Percentiles rank a stretch among this genome's conserved stretches.
phyloP scores from a whole-genome alignment of 2,888 invertebrate genomes.

The Coleophora deauratella region DNA sequence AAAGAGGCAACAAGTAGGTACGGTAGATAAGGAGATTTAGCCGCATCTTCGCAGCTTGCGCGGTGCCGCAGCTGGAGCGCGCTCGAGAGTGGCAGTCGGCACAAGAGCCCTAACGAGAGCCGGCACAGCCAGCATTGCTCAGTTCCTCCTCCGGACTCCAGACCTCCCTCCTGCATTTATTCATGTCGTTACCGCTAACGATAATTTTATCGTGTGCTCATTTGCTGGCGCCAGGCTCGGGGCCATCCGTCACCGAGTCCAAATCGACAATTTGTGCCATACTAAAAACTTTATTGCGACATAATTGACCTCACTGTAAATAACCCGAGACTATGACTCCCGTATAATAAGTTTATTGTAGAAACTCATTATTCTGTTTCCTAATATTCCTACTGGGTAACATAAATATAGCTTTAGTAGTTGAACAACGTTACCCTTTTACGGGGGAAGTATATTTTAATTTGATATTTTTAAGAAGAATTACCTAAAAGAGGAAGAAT shows the following conservation, averaged over 20 bases:
- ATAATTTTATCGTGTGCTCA: conserved; percentile 76
- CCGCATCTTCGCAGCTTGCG: no score
- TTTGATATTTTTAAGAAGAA: no score
- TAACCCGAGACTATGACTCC: conserved; percentile 36
- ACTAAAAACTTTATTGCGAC: conserved; percentile 70
- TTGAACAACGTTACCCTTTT: no score
- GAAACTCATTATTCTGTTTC: no score
- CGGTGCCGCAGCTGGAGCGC: conserved; percentile 3
- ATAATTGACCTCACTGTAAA: conserved; percentile 67
- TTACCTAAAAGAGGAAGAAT: no score
- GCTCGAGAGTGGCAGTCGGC: conserved; percentile 31
- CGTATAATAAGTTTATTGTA: no score
- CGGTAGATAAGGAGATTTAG: no score
- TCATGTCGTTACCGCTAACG: conserved; percentile 76
- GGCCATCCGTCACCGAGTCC: conserved; percentile 67
- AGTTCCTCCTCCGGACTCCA: conserved; percentile 36
- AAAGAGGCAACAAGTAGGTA: no score
- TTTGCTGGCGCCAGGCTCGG: conserved; percentile 70
- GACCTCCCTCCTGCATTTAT: conserved; percentile 73
- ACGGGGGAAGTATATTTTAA: no score
- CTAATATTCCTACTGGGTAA: no score
- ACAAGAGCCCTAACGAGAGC: conserved; percentile 63
- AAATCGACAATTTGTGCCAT: conserved; percentile 70
- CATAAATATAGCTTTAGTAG: no score
- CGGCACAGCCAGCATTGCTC: conserved; percentile 31